Conservation (phyloP, 2,797 vertebrate species). For the Pseudomugil tenellus region DNA sequence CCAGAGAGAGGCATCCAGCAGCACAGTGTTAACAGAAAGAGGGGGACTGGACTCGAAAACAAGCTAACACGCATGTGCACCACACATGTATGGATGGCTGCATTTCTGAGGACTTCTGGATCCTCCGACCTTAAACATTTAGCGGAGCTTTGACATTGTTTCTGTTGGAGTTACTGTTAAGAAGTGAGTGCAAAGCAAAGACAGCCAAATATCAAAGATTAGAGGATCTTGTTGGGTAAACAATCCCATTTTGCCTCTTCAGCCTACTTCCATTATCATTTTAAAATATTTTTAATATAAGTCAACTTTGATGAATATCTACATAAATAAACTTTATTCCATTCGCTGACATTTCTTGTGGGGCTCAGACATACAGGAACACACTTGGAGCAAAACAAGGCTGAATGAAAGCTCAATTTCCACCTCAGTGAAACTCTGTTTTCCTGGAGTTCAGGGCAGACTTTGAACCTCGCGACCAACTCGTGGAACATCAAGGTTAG, state of each 20-base stretch:
- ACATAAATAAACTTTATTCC: background rate
- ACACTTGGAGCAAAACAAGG: background rate
- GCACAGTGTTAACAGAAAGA: conserved; percentile 57
- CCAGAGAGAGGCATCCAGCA: conserved; percentile 39
- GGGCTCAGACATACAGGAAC: conserved; percentile 6
- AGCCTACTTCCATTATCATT: background rate
- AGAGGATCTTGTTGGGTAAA: background rate
- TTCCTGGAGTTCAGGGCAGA: conserved; percentile 52
- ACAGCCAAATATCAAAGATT: background rate
- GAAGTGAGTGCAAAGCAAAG: background rate
- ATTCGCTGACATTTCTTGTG: conserved; percentile 1
- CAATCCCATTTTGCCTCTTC: background rate
- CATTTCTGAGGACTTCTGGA: background rate
- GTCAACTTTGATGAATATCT: background rate
- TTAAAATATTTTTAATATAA: background rate
- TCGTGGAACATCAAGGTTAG: conserved; percentile 57
- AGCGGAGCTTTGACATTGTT: background rate
- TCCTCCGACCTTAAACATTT: background rate
- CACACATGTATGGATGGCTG: conserved; percentile 3
- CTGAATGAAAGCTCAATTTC: conserved; percentile 52
- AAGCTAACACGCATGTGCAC: conserved; percentile 23
- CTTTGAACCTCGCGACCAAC: conserved; percentile 54
- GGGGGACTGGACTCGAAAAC: conserved; percentile 14
- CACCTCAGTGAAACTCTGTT: conserved; percentile 28
- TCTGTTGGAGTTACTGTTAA: background rate